Evolutionary conservation across 2,888 invertebrate species (phyloP).

Genomic region (Cheilosia variabilis): DNA sequence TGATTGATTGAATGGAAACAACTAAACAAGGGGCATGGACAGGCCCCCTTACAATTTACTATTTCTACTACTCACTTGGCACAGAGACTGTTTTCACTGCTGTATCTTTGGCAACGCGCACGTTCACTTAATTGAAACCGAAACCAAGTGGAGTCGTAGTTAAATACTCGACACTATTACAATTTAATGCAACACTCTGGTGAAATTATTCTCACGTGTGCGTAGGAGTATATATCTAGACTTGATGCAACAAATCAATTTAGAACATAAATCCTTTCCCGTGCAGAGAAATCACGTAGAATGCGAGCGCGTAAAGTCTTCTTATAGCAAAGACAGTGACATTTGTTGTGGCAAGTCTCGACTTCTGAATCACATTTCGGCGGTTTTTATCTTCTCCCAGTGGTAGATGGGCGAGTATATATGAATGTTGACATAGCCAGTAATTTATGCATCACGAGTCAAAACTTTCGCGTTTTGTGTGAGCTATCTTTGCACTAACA

Average conservation of each 20-base stretch:
- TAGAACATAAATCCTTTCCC: not conserved
- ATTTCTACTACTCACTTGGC: slow-evolving; percentile 19
- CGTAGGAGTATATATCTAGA: not conserved
- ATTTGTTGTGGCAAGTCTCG: not conserved
- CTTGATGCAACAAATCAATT: slow-evolving; percentile 26
- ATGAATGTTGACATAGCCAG: not conserved
- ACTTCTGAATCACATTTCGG: slow-evolving; percentile 7
- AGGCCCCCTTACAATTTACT: slow-evolving; percentile 15
- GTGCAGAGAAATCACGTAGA: not conserved
- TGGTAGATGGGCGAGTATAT: not conserved
- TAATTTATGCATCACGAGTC: slow-evolving; percentile 40
- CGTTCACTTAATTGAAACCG: slow-evolving; percentile 14
- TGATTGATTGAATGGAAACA: slow-evolving; percentile 10
- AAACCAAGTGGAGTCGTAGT: not conserved
- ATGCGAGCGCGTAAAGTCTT: not conserved
- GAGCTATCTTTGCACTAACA: not conserved
- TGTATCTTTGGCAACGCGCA: not conserved
- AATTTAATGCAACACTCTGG: not conserved
- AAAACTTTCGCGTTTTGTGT: slow-evolving; percentile 17
- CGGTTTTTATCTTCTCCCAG: slow-evolving; percentile 16
- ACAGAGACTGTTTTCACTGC: too few relatives aligned
- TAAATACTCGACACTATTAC: not conserved
- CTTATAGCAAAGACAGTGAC: slow-evolving; percentile 19
- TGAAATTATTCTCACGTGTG: slow-evolving; percentile 6
- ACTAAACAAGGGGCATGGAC: slow-evolving; percentile 15